Evolutionary conservation across 2,797 vertebrate genomes (phyloP).

Genomic region (Sebastes hubbsi): DNA sequence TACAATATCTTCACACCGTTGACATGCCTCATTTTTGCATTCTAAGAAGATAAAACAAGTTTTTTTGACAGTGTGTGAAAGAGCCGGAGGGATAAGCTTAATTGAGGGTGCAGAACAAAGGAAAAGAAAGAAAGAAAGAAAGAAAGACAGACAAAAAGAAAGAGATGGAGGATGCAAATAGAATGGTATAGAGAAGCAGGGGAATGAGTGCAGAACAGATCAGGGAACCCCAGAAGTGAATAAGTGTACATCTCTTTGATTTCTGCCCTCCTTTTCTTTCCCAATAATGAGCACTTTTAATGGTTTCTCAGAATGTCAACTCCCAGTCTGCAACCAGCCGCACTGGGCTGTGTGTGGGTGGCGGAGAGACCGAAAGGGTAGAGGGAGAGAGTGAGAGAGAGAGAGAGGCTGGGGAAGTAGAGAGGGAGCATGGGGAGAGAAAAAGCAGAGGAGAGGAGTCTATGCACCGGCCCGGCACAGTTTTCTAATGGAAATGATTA

Average conservation of each 20-base stretch:
- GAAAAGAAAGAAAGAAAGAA: not conserved
- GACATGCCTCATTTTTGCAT: constrained; percentile 1
- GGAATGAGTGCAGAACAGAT: constrained; percentile 42
- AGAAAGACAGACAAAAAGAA: constrained; percentile 2
- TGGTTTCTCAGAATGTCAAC: constrained; percentile 76
- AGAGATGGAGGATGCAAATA: constrained; percentile 13
- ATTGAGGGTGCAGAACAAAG: constrained; percentile 44
- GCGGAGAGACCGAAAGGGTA: constrained; percentile 25
- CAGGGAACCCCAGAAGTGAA: constrained; percentile 51
- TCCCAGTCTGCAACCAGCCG: constrained; percentile 59
- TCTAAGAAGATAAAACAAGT: constrained; percentile 10
- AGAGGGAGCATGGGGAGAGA: not conserved
- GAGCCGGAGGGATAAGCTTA: constrained; percentile 18
- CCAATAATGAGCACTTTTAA: constrained; percentile 84
- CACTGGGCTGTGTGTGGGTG: constrained; percentile 57
- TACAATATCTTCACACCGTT: not conserved
- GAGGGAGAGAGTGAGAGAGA: not conserved
- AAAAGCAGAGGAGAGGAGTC: not conserved
- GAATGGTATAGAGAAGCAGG: constrained; percentile 21
- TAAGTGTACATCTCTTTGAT: constrained; percentile 68
- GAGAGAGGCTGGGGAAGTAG: constrained; percentile 3
- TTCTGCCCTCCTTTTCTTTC: constrained; percentile 65
- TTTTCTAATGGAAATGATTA: constrained; percentile 45
- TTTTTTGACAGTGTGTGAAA: constrained; percentile 10
- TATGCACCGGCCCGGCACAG: not conserved